Evolutionary conservation across 2,113 vertebrate genomes (phyloP), one percentile per base, ranked within the genome.

Genomic region (Pluvianellus socialis): DNA sequence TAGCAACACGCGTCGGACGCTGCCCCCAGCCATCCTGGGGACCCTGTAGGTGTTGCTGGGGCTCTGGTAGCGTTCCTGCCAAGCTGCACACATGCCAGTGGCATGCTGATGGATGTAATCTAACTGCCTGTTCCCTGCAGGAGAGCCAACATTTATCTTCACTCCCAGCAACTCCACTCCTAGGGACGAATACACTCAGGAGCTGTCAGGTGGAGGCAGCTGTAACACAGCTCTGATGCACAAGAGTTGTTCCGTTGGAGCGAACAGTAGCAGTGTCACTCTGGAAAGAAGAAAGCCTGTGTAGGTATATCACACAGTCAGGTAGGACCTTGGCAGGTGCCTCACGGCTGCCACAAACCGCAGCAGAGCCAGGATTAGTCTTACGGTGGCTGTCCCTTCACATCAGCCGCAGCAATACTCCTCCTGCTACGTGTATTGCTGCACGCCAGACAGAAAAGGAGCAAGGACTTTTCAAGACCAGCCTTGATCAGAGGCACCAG

Each of bases 1-100:
- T 0, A 20, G 21, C 16, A 6, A 32, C 4, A 0, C 0, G 22
- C 1, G 1, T 8, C 4, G 20, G 74, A 21, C 3, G 18, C 44
- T 47, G 63, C 70, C 70, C 84, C 86, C 2, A 0, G 62, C 82
- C n/a, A 1, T 18, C 27, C 84, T 7, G 27, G 79, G 75, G 59
- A 63, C 28, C 33, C 45, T 2, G 1, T 30, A 44, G 59, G 61
- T 21, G 1, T 4, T 6, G 6, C 71, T 65, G 68, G 21, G 42
- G 71, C 32, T 18, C 61, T 62, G 61, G 55, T 73, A 81, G 33
- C 10, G 2, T 40, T 79, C 63, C 80, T 80, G 82, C 61, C 66
- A 16, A 53, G 56, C 47, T 76, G 55, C 7, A 0, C 0, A 0
- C 5, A 2, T 42, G 76, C 76, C 88, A 58, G 70, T 2, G 47